phyloP scores from a whole-genome alignment of 2,113 vertebrate species.

The Chaetodon auriga region DNA sequence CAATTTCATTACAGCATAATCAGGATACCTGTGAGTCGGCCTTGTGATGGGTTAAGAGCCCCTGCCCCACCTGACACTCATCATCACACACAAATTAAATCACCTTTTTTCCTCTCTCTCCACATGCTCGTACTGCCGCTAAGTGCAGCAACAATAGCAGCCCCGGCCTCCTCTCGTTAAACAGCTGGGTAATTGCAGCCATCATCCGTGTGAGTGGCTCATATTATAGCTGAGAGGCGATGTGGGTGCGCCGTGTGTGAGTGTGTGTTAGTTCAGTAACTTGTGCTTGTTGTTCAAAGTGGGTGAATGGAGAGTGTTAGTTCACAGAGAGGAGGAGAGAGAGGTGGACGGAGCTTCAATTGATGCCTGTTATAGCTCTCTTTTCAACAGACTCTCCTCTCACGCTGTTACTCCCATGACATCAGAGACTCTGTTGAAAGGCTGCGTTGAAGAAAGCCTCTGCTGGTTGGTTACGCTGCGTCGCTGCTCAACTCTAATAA shows the following conservation, averaged over 20 bases:
- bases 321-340: constrained; percentile 16
- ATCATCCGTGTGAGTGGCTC: constrained; percentile 55
- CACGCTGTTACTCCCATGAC: constrained; percentile 10
- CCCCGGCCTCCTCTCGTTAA: constrained; percentile 43
- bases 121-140: constrained; percentile 31
- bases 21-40: not conserved
- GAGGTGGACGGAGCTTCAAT: constrained; percentile 10
- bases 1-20: not conserved
- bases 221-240: constrained; percentile 51
- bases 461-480: not conserved
- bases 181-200: constrained; percentile 67
- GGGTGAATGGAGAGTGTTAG: constrained; percentile 53
- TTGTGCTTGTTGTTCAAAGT: constrained; percentile 34
- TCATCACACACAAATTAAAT: constrained; percentile 39
- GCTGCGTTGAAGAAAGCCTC: not conserved
- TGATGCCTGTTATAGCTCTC: constrained; percentile 33
- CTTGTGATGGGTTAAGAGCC: not conserved
- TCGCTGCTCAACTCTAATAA: not conserved
- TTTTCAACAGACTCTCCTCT: constrained; percentile 29
- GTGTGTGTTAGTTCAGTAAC: constrained; percentile 56
- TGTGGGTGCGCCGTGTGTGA: constrained; percentile 19
- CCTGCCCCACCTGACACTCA: not conserved
- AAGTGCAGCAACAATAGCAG: constrained; percentile 48
- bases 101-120: constrained; percentile 25
- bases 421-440: not conserved